Percentiles rank a stretch among this genome's conserved stretches.
Evolutionary conservation across 2,888 invertebrate species (phyloP).

Genomic region (Leucoma salicis): DNA sequence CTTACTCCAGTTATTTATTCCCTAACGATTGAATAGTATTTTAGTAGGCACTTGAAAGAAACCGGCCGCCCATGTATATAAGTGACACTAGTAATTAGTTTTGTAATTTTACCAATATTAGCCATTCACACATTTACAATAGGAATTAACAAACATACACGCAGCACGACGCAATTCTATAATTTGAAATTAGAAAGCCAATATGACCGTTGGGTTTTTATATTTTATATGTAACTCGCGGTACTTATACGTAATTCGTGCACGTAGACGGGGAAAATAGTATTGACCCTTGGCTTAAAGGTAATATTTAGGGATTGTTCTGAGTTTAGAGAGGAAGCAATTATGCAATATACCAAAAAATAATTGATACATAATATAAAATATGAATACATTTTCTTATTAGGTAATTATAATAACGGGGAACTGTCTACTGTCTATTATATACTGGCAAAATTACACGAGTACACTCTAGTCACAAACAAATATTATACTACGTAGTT

Average conservation of each 20-base stretch:
- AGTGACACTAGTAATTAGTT: constrained; percentile 16
- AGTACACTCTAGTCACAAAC: constrained; percentile 12
- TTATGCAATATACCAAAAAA: constrained; percentile 36
- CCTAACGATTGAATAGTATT: constrained; percentile 43
- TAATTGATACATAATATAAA: constrained; percentile 32
- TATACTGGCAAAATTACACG: constrained; percentile 30
- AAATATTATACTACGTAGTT: constrained; percentile 27
- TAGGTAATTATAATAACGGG: constrained; percentile 32
- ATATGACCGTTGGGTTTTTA: no score
- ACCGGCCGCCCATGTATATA: constrained; percentile 27
- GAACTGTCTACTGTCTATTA: constrained; percentile 29
- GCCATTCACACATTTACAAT: constrained; percentile 21
- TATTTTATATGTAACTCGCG: no score
- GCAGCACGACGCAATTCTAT: neutral
- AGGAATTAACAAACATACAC: neutral
- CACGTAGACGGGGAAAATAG: no score
- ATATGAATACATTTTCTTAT: constrained; percentile 36
- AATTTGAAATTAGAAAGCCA: no score
- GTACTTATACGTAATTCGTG: no score
- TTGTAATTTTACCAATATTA: constrained; percentile 20
- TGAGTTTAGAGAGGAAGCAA: constrained; percentile 32
- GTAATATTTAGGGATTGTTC: constrained; percentile 3
- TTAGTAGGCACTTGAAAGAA: constrained; percentile 54
- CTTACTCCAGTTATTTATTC: constrained; percentile 35
- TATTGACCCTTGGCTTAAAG: no score